Percentiles rank a stretch among this genome's conserved stretches.
Conservation (phyloP, 2,113 vertebrate species). For the Galbula dea region DNA sequence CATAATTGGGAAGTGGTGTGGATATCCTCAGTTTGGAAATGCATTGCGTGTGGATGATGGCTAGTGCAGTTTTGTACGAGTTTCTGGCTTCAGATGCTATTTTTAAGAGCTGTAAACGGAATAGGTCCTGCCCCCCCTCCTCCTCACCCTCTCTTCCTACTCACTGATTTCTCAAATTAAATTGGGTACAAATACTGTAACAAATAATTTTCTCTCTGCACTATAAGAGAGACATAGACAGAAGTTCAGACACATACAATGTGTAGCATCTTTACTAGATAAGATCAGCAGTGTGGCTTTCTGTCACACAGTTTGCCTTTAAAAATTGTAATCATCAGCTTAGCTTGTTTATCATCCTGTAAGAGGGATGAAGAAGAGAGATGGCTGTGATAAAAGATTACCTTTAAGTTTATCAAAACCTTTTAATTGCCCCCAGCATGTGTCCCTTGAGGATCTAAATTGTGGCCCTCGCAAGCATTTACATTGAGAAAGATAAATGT, state of each 20-base stretch:
- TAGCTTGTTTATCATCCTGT: background rate
- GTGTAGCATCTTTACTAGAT: background rate
- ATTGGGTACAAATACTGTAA: constrained; percentile 28
- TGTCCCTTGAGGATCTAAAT: background rate
- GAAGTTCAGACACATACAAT: background rate
- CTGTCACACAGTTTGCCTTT: constrained; percentile 7
- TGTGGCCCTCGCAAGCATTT: background rate
- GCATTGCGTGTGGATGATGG: constrained; percentile 4
- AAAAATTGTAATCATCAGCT: constrained; percentile 16
- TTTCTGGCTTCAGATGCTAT: constrained; percentile 10
- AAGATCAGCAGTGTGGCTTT: background rate
- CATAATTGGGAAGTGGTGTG: constrained; percentile 51
- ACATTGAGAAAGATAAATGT: background rate
- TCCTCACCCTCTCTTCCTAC: background rate
- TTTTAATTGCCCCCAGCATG: constrained; percentile 28
- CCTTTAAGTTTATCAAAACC: background rate
- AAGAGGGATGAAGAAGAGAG: background rate
- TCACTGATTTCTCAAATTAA: constrained; percentile 46
- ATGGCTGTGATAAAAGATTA: background rate
- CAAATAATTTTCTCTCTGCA: constrained; percentile 34
- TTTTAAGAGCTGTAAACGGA: constrained; percentile 57
- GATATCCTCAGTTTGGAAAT: constrained; percentile 42
- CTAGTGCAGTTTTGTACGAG: constrained; percentile 6
- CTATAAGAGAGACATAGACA: background rate
- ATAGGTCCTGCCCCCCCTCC: background rate